Conservation (phyloP, 1,140 invertebrate genomes). For the Tetranychus cinnabarinus region DNA sequence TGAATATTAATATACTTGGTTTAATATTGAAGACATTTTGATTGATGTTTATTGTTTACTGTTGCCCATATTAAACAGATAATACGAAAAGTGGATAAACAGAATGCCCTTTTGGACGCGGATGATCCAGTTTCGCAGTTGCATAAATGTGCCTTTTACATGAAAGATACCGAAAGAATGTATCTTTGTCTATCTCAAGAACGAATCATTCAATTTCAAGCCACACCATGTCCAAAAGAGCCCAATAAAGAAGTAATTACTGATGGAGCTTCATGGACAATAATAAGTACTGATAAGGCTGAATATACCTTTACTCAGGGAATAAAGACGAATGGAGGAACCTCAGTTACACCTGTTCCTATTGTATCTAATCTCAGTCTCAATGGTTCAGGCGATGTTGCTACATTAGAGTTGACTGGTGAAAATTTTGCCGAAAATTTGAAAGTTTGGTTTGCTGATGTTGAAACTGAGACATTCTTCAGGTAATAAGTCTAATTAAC, state of each 20-base stretch:
- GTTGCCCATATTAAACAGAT: conserved; percentile 23
- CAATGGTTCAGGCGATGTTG: conserved; percentile 90
- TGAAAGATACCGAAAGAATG: conserved; percentile 98
- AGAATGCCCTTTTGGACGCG: conserved; percentile 87
- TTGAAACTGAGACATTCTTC: conserved; percentile 91
- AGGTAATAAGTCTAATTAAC: conserved; percentile 20
- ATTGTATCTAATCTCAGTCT: conserved; percentile 23
- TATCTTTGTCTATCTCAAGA: conserved; percentile 96
- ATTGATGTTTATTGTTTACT: too few relatives aligned
- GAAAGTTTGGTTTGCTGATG: conserved; percentile 94
- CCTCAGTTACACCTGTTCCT: conserved; percentile 57
- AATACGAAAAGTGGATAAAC: conserved; percentile 91
- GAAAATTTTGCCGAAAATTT: conserved; percentile 89
- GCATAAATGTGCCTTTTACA: conserved; percentile 98
- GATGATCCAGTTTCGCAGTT: conserved; percentile 90
- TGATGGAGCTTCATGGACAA: conserved; percentile 98
- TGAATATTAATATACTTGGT: neutral
- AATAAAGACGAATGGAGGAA: conserved; percentile 34
- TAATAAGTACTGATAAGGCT: conserved; percentile 96
- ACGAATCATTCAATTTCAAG: conserved; percentile 96
- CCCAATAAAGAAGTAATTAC: conserved; percentile 98
- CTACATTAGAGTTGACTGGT: conserved; percentile 90
- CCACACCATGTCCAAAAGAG: conserved; percentile 89
- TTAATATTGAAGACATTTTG: neutral
- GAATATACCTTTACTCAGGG: conserved; percentile 98